Evolutionary conservation across 1,140 invertebrate species (phyloP), one percentile per base, ranked within the genome.

Genomic region (Piezodorus guildinii): DNA sequence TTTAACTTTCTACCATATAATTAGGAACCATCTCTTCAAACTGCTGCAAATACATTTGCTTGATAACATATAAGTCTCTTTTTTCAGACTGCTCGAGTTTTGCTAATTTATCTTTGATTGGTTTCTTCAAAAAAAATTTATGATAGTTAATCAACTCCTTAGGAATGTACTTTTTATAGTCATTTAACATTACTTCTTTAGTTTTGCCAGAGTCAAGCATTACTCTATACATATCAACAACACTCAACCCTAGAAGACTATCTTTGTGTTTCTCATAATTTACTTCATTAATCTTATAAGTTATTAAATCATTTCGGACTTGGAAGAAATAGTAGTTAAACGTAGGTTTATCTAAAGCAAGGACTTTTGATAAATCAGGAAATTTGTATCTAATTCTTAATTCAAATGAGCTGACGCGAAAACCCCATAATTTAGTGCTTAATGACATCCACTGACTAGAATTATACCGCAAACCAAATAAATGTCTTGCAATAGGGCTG

Each of bases 281-380:
- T 61, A 91, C 83, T 72, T 90, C 87, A 19, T 82, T 77, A 66
- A 94, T 85, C 71, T 84, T 84, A 70, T 85, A 88, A 51, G 87
- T 78, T 44, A 90, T 75, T 17, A 93, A 83, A 79, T 92, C 90
- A 71, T 80, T 78, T 44, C 87, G 77, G 34, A 85, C 85, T 83
- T 94, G 91, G 74, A 85, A 82, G 73, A 90, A 94, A 72, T 86
- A 88, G 75, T 91, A 94, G 70, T 90, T 81, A 71, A 89, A 91
- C 15, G 89, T 85, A 60, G 81, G 80, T 23, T 74, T 68, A 76
- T 93, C 90, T 44, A 86, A 74, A 62, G 79, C 78, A 65, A 82
- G 82, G 16, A 93, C 73, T 62, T 79, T 77, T 34, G 78, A 75
- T 51, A 90, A 71, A 69, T 76, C 79, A 0, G 84, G 80, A 59